Base-by-base conservation (phyloP, 2,797 vertebrate species). In the Momotus momota region DNA sequence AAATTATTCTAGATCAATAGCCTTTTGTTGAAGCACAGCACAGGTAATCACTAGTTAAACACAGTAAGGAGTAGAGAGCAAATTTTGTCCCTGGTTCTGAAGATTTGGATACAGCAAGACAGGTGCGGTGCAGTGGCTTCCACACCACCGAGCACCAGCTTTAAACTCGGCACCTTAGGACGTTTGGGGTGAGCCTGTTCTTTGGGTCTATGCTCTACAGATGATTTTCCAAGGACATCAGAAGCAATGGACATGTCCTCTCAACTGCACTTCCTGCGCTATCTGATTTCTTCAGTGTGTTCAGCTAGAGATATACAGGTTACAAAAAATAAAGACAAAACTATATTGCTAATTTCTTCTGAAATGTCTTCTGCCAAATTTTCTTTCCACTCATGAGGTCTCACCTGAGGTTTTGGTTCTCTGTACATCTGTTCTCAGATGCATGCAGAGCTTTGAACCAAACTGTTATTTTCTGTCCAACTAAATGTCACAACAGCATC, bases 381-480 rank as follows among this genome's bases (percentile, higher is more conserved):
- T 92, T 71, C 33, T 81, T 92, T 55, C 14, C 12, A 6, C 75
- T 75, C 1, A 0, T 70, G 62, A 75, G 15, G 14, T 88, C 14
- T 67, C 48, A 75, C 13, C 14, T 88, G 58, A 55, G 40, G 26
- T 82, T 57, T 54, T 69, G 26, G 8, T 61, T 31, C 35, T 35
- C 35, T 35, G 35, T 35, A 35, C 35, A 35, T 35, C 35, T 35
- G 1, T 52, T 69, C 54, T 79, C 38, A 17, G 45, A 35, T 73
- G 21, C 40, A 5, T 67, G 31, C 57, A 90, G 77, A 84, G 69
- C 58, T 81, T 88, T 67, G 67, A 75, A 82, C n/a, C 58, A 19
- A 80, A 61, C 21, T 80, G 31, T 27, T 83, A 0, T 83, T 95
- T 95, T 92, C 64, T 91, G 64, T 70, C 77, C 12, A 43, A 25